Evolutionary conservation across 1,140 invertebrate genomes (phyloP).

Genomic region (Ceratitis capitata): DNA sequence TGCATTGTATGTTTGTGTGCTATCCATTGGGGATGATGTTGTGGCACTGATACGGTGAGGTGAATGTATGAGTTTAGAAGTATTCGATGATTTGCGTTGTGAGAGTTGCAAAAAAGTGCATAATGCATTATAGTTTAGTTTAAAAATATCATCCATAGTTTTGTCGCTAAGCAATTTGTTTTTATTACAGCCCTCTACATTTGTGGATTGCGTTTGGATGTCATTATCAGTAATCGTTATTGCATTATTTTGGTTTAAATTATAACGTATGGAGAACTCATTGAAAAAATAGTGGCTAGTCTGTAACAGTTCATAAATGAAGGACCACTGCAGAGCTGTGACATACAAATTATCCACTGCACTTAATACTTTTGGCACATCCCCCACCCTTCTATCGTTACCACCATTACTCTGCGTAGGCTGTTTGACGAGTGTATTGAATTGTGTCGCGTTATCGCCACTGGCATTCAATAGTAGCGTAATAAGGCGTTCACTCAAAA

Average conservation of each 20-base stretch:
- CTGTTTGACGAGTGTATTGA: conserved; percentile 44
- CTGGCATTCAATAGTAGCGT: conserved; percentile 59
- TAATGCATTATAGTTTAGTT: conserved; percentile 59
- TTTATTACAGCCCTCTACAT: not conserved
- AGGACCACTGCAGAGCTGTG: conserved; percentile 58
- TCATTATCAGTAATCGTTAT: not conserved
- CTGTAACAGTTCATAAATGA: conserved; percentile 59
- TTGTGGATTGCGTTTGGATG: conserved; percentile 2
- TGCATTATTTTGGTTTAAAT: not conserved
- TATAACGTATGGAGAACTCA: conserved; percentile 60
- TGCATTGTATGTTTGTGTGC: conserved; percentile 25
- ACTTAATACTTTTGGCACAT: conserved; percentile 39
- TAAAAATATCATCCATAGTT: conserved; percentile 59
- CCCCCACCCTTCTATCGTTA: not conserved
- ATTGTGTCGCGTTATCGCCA: conserved; percentile 50
- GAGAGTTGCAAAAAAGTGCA: conserved; percentile 55
- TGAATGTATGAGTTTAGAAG: not conserved
- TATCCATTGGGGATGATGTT: conserved; percentile 4
- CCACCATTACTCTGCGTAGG: too few relatives aligned
- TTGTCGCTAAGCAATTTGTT: conserved; percentile 49
- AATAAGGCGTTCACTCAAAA: conserved; percentile 54
- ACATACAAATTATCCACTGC: conserved; percentile 57
- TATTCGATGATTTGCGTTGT: not conserved
- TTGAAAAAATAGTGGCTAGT: conserved; percentile 61
- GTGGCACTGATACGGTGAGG: not conserved